phyloP scores from a whole-genome alignment of 2,888 invertebrate genomes.

The Maniola hyperantus region DNA sequence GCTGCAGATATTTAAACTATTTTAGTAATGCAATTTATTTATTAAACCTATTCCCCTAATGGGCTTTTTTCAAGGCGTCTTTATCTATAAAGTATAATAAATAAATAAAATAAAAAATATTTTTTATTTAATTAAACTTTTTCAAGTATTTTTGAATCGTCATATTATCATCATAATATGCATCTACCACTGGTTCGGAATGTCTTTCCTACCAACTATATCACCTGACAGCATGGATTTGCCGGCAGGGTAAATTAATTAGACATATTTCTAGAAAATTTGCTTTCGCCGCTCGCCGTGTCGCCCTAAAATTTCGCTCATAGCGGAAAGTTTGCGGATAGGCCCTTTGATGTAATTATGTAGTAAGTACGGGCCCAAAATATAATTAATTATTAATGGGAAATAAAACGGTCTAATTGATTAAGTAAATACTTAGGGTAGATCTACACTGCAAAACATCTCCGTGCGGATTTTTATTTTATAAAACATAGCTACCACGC shows the following conservation, averaged over 20 bases:
- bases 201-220: too few species aligned
- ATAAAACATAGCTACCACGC: background rate
- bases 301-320: background rate
- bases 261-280: background rate
- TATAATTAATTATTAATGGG: background rate
- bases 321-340: background rate
- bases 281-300: background rate
- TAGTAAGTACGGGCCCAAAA: constrained; percentile 1
- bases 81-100: too few species aligned
- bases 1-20: too few species aligned
- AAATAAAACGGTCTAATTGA: background rate
- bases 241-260: background rate
- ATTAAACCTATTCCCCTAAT: too few species aligned
- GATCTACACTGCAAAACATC: background rate
- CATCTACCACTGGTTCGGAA: too few species aligned
- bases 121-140: too few species aligned
- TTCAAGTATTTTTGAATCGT: too few species aligned
- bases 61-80: too few species aligned
- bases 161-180: too few species aligned
- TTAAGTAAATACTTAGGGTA: background rate
- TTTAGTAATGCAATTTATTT: too few species aligned
- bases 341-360: background rate
- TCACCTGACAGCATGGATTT: too few species aligned
- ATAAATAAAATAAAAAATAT: too few species aligned
- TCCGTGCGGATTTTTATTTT: background rate